Evolutionary conservation across 2,113 vertebrate species (phyloP).

Genomic region (Manacus vitellinus): DNA sequence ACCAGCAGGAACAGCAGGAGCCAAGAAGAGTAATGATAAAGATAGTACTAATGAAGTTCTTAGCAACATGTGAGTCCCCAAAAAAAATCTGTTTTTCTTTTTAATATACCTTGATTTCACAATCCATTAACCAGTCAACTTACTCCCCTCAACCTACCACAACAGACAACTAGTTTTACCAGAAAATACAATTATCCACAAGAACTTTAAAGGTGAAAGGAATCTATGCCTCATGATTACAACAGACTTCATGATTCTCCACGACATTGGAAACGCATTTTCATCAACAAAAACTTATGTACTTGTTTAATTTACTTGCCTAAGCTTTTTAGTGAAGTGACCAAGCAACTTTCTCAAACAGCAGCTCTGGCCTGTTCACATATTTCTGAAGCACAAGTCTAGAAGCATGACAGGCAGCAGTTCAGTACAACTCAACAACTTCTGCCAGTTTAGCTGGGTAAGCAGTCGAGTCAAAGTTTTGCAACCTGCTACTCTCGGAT

Average conservation of each 20-base stretch:
- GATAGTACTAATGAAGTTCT: neutral
- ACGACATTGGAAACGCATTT: neutral
- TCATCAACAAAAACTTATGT: neutral
- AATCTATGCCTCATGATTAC: neutral
- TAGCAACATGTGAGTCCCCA: accelerated
- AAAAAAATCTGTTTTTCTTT: neutral
- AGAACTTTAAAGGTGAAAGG: neutral
- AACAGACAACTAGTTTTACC: neutral
- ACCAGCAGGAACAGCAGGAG: neutral
- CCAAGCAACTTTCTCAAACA: neutral
- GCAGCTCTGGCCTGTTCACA: neutral
- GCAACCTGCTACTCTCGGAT: neutral
- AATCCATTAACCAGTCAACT: neutral
- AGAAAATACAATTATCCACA: neutral
- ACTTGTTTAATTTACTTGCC: neutral
- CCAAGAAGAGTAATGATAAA: neutral
- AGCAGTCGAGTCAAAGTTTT: neutral
- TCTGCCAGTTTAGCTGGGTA: neutral
- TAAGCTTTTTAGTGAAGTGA: neutral
- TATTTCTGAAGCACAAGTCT: neutral
- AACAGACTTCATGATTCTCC: neutral
- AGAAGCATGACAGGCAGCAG: neutral
- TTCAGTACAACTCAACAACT: accelerated
- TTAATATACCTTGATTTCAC: neutral
- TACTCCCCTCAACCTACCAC: neutral